These are phyloP conservation scores for Gambusia yucatana DNA, from an alignment of 2,797 vertebrate genomes.

Conservation along the genomic window DNA sequence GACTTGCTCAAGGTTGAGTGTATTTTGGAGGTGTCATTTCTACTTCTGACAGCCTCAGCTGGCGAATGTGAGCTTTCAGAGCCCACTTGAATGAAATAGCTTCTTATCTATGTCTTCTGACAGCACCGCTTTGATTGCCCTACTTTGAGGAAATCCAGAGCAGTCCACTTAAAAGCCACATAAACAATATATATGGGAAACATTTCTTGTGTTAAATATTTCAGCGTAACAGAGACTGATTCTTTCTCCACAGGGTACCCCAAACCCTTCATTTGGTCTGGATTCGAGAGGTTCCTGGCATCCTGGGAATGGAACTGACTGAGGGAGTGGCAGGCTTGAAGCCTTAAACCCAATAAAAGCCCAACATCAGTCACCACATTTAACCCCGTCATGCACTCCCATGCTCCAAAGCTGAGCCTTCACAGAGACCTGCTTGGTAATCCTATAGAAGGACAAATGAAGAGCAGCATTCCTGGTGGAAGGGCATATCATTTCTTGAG, in stretches of 20 bases:
- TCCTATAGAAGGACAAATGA: constrained; percentile 72
- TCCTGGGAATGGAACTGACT: constrained; percentile 63
- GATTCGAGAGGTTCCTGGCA: constrained; percentile 53
- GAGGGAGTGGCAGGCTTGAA: constrained; percentile 60
- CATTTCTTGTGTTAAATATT: neutral
- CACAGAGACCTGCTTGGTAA: constrained; percentile 62
- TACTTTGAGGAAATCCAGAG: constrained; percentile 61
- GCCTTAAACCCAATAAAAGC: constrained; percentile 69
- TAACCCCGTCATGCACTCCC: constrained; percentile 64
- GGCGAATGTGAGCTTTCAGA: constrained; percentile 63
- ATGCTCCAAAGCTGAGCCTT: constrained; percentile 60
- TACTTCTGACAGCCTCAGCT: constrained; percentile 37
- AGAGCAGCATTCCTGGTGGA: constrained; percentile 66
- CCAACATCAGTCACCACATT: constrained; percentile 66
- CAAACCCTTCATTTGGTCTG: constrained; percentile 17
- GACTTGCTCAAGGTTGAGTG: constrained; percentile 7
- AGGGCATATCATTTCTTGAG: constrained; percentile 49
- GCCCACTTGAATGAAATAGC: constrained; percentile 56
- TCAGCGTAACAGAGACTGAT: constrained; percentile 6
- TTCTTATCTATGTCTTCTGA: constrained; percentile 58
- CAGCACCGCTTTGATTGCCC: constrained; percentile 52
- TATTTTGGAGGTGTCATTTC: constrained; percentile 21
- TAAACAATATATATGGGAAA: neutral
- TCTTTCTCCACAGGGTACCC: neutral
- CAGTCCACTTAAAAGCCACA: constrained; percentile 1